These are phyloP conservation scores for Notothenia rossii DNA, from an alignment of 2,113 vertebrate species.

Conservation along the genomic window DNA sequence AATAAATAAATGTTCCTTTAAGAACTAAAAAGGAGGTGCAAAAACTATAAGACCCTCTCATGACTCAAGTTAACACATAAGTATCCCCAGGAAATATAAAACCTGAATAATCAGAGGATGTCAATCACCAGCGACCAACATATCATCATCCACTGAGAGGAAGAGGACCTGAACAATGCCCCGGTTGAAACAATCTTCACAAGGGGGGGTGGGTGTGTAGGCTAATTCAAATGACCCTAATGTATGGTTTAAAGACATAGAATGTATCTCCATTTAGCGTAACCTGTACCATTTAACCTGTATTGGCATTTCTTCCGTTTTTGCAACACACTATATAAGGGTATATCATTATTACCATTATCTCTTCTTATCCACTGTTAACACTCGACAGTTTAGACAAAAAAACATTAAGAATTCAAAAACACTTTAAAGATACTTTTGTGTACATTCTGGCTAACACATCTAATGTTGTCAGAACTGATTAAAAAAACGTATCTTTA, in stretches of 20 bases:
- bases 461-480: too few species aligned
- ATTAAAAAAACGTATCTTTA: too few species aligned
- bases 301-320: not conserved
- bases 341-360: too few species aligned
- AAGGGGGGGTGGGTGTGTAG: not conserved
- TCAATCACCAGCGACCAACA: slow-evolving; percentile 39
- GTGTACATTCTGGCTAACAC: too few species aligned
- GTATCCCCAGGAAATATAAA: slow-evolving; percentile 10
- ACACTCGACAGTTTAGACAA: not conserved
- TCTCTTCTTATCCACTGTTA: not conserved
- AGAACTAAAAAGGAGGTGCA: not conserved
- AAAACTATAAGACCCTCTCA: not conserved
- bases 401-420: slow-evolving; percentile 4
- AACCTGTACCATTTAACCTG: not conserved
- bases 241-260: too few species aligned
- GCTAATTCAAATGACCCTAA: not conserved
- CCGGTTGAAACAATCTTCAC: slow-evolving; percentile 7
- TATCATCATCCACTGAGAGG: not conserved
- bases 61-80: slow-evolving; percentile 9
- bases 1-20: not conserved
- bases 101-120: slow-evolving; percentile 33
- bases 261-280: not conserved
- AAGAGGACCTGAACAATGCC: slow-evolving; percentile 31
- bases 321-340: not conserved
- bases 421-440: not conserved